phyloP scores from a whole-genome alignment of 23 tunicate genomes.

The Styela plicata region DNA sequence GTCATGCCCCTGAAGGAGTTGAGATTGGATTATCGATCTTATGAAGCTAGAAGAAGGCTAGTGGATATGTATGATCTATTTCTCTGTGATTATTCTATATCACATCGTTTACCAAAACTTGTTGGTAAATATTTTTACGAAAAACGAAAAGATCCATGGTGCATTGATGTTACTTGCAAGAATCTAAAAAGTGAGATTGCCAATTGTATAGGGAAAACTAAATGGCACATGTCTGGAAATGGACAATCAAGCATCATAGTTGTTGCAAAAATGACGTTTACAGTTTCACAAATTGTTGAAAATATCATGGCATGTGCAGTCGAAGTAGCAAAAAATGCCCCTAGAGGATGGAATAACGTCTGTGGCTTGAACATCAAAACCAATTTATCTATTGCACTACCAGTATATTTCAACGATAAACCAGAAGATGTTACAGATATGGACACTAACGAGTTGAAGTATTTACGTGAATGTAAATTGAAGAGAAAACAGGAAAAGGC shows the following conservation, averaged over 20 bases:
- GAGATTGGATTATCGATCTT: constrained; percentile 17
- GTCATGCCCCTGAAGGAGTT: constrained; percentile 1
- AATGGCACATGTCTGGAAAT: constrained; percentile 22
- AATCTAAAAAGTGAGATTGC: not conserved
- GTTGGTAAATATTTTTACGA: constrained; percentile 20
- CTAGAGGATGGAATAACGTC: constrained; percentile 29
- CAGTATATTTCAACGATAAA: constrained; percentile 14
- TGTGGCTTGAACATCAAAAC: not conserved
- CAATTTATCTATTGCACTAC: constrained; percentile 16
- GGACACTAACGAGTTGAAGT: not conserved
- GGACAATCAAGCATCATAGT: constrained; percentile 10
- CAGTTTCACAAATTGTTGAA: constrained; percentile 25
- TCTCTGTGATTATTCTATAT: constrained; percentile 11
- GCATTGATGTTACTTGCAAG: not conserved
- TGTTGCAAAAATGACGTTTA: constrained; percentile 1
- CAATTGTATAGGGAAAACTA: not conserved
- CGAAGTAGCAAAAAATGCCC: constrained; percentile 10
- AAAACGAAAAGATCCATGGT: constrained; percentile 20
- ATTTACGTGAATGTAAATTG: not conserved
- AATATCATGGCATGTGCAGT: constrained; percentile 27
- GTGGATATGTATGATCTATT: constrained; percentile 25
- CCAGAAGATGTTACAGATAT: constrained; percentile 14
- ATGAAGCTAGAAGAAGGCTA: constrained; percentile 22
- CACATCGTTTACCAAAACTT: constrained; percentile 11
- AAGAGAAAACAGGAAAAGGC: not conserved